Evolutionary conservation across 2,888 invertebrate species (phyloP), one percentile per base, ranked within the genome.

Genomic region (Drosophila leonis): DNA sequence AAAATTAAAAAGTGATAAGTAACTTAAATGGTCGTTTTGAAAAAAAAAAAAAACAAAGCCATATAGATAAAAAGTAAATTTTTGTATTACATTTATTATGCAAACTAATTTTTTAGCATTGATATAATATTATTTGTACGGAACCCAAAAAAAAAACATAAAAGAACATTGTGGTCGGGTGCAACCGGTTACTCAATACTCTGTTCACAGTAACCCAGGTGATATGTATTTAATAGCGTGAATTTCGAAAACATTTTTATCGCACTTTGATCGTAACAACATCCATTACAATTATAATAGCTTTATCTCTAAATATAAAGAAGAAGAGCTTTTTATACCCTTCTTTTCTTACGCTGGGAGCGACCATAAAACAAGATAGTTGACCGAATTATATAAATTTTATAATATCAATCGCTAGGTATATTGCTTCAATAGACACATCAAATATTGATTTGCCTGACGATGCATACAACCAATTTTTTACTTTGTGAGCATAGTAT

Each of bases 1-100:
- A 2, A n/a, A 48, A 48, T 29, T 9, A 29, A 48, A 49, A 81
- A 73, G 83, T 83, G 80, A 82, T 88, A 83, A 75, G 13, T 37
- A 52, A 66, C 49, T 35, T 61, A 48, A 65, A 65, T 71, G 41
- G 71, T 75, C 65, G 35, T 15, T 35, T 52, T 51, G 15, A 24
- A 52, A 35, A 51, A 20, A 35, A 51, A 20, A 68, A 51, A 3
- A 48, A 59, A 35, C 15, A 9, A n/a, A 35, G 1, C 35, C 31
- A 33, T 13, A 20, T 42, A 29, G 9, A 42, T 13, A 9, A 27
- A 29, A 41, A 1, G 31, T n/a, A 20, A 0, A 44, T 13, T 37
- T 37, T 59, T 59, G 4, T 54, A 29, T 48, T 20, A 15, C 7
- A 48, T 37, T 59, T 27, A 59, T 37, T 37, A 46, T 37, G 20